Conservation (phyloP, 2,797 vertebrate species). For the Hybognathus amarus region DNA sequence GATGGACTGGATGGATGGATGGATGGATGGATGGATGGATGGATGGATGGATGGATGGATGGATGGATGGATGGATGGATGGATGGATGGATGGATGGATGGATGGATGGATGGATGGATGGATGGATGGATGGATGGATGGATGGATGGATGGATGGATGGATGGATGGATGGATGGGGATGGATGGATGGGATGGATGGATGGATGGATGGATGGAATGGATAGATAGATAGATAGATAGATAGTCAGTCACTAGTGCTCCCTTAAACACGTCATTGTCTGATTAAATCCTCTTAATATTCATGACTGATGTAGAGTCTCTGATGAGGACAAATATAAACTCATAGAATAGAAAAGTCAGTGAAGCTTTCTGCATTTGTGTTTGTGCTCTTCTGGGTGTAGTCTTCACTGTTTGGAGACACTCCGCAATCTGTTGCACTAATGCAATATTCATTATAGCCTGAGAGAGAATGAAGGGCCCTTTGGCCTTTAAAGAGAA, state of each 20-base stretch:
- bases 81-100: neutral
- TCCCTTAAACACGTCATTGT: constrained; percentile 42
- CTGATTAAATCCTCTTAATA: constrained; percentile 59
- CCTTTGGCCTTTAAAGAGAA: constrained; percentile 52
- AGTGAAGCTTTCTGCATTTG: constrained; percentile 52
- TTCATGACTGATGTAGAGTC: constrained; percentile 54
- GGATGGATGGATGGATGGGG: neutral
- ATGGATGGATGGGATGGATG: neutral
- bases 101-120: neutral
- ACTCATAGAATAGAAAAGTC: constrained; percentile 49
- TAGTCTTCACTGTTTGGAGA: constrained; percentile 53
- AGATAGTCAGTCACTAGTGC: neutral
- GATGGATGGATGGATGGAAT: neutral
- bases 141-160: neutral
- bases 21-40: neutral
- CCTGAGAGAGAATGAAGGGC: constrained; percentile 48
- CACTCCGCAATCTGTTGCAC: constrained; percentile 67
- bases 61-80: neutral
- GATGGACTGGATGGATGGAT: neutral
- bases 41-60: neutral
- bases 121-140: too few relatives aligned
- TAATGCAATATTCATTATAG: constrained; percentile 69
- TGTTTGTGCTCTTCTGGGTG: constrained; percentile 54
- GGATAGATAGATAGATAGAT: neutral
- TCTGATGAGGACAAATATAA: constrained; percentile 56